A percentile compares a stretch with the other conserved stretches of the same genome.
Evolutionary conservation across 1,140 invertebrate genomes (phyloP).

Genomic region (Aphis gossypii): DNA sequence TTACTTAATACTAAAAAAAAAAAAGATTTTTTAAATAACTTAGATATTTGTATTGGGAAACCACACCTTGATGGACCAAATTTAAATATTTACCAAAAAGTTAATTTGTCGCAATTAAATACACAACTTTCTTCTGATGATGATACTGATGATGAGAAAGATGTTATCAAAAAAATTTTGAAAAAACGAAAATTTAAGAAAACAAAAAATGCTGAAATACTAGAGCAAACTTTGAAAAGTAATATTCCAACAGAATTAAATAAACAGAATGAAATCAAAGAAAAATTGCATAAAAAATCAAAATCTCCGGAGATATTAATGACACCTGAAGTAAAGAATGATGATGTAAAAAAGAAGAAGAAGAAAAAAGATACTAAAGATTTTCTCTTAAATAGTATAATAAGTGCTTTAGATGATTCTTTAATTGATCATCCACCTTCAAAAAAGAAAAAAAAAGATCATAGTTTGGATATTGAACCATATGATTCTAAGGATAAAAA

Average conservation of each 20-base stretch:
- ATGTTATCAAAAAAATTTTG: not conserved
- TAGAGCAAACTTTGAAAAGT: not conserved
- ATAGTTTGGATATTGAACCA: not conserved
- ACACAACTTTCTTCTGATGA: not conserved
- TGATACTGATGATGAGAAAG: not conserved
- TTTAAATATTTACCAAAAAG: not conserved
- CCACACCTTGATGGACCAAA: not conserved
- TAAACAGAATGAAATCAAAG: not conserved
- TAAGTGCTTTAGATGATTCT: not conserved
- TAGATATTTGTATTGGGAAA: not conserved
- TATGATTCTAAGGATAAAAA: not conserved
- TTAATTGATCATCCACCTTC: not conserved
- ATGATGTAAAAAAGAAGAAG: not conserved
- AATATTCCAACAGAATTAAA: not conserved
- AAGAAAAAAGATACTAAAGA: not conserved
- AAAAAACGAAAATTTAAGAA: not conserved
- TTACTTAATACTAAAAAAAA: not conserved
- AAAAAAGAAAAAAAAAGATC: slow-evolving; percentile 14
- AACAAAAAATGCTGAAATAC: not conserved
- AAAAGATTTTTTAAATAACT: not conserved
- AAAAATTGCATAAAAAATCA: not conserved
- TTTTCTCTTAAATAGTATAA: not conserved
- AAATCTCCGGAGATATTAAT: not conserved
- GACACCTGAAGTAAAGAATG: not conserved
- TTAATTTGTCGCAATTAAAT: not conserved